Base-by-base conservation (phyloP, 2,113 vertebrate genomes). In the Pomatostomus ruficeps region DNA sequence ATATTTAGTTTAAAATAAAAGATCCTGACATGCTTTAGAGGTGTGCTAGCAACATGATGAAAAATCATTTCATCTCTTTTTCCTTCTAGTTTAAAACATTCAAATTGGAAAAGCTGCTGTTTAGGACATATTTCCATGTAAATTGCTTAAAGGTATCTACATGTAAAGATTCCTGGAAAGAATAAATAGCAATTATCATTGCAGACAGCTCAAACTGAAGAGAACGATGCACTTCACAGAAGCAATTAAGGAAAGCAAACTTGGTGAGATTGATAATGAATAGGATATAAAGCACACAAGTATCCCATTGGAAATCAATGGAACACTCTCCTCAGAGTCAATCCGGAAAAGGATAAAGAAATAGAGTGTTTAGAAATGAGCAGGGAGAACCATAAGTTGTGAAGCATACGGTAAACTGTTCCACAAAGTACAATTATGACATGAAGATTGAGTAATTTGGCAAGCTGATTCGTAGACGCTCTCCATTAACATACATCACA, bases 281-380 rank as follows among this genome's bases (percentile, higher is more conserved):
- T 29, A 61, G 66, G 54, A 72, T 72, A 72, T 65, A 89, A 77
- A 89, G 52, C 19, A 79, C 42, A 42, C 14, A 79, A 70, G n/a
- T 49, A 65, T 73, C 45, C 25, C 43, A 92, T 77, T 86, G 75
- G 71, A 94, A 96, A 94, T 94, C 89, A 95, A 78, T 87, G 80
- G 31, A 74, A 74, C 33, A 13, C 33, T 88, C 66, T 75, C 36
- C 77, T 86, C 35, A 63, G 35, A 78, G 48, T 82, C 6, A 1
- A 23, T 92, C 14, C 3, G 5, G 43, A 52, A 84, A 71, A 78
- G 14, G 36, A 35, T 43, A 57, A 91, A 81, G 42, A 78, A 88
- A 71, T 7, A 55, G 9, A 51, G 40, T 15, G 12, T 46, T 81
- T 62, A 92, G 52, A 79, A 87, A 59, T 2, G 1, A 93, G 25